Conservation (phyloP, 2,113 vertebrate species). For the Toxotes chatareus region DNA sequence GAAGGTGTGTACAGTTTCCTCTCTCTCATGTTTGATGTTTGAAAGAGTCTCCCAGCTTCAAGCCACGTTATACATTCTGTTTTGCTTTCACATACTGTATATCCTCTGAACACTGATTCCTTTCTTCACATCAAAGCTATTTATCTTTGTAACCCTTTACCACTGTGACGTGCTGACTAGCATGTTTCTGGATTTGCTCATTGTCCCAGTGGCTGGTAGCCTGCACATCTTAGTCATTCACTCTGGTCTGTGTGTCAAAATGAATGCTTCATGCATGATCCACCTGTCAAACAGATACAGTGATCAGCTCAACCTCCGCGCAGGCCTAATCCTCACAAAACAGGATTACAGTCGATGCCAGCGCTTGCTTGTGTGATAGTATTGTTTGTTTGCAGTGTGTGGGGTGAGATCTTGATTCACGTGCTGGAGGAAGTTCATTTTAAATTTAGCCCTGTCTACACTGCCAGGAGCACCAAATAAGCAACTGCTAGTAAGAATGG, state of each 20-base stretch:
- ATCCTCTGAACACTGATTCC: constrained; percentile 22
- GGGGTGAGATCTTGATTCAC: constrained; percentile 62
- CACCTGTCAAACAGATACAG: constrained; percentile 70
- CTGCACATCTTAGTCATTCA: constrained; percentile 43
- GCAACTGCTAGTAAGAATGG: not conserved
- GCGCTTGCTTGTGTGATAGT: constrained; percentile 51
- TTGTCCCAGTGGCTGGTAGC: constrained; percentile 39
- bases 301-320: constrained; percentile 65
- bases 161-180: constrained; percentile 27
- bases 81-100: constrained; percentile 1
- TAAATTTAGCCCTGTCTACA: constrained; percentile 44
- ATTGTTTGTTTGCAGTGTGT: constrained; percentile 60
- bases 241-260: constrained; percentile 53
- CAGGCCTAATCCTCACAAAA: constrained; percentile 63
- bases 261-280: constrained; percentile 65
- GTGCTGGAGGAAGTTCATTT: constrained; percentile 46
- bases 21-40: not conserved
- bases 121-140: constrained; percentile 26
- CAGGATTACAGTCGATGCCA: constrained; percentile 61
- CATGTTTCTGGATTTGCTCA: constrained; percentile 35
- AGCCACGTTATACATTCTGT: not conserved
- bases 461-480: not conserved
- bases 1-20: not conserved
- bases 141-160: constrained; percentile 40
- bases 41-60: constrained; percentile 8